Base-by-base conservation (phyloP, 2,888 invertebrate genomes). In the Drosophila mulleri region DNA sequence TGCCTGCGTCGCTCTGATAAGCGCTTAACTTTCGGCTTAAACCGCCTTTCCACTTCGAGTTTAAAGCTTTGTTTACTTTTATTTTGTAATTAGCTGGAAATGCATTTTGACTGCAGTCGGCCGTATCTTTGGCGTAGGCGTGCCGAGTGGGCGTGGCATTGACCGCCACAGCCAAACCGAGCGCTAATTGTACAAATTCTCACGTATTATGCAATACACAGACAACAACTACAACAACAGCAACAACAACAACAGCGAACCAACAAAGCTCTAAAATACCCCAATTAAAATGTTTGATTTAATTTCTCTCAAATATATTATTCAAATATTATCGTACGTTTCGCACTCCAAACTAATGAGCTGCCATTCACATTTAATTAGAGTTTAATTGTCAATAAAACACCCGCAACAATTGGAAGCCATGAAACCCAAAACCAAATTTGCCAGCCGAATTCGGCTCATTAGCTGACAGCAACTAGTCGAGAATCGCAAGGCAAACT, bases 51-150 rank as follows among this genome's bases (percentile, higher is more conserved):
- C 35, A 35, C 39, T 29, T 44, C 47, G 26, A n/a, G 45, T 48
- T 5, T 23, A 1, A 23, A 29, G 60, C 57, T 65, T 82, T 79
- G 67, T 85, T 88, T 76, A 70, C 65, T 66, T 82, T 73, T 56
- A 54, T 18, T 67, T 64, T 50, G 63, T 72, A 88, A 88, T 83
- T 82, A 83, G 71, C 72, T 67, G 14, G 39, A 29, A 48, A 48
- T 32, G 48, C 48, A 48, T 52, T 61, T n/a, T 20, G 50, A 11
- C n/a, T 47, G 53, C 37, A 59, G 14, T 20, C 26, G 52, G 63
- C 45, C 54, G 48, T 63, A 48, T n/a, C 23, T 16, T 35, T 20
- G 44, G 44, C 32, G 53, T 26, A 18, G 57, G 56, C 42, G 61
- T 54, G 37, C 32, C 29, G 11, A 48, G 50, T 53, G 50, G 62